A percentile compares a stretch with the other conserved stretches of the same genome.
phyloP scores from a whole-genome alignment of 2,888 invertebrate species.

The Drosophila greeni region DNA sequence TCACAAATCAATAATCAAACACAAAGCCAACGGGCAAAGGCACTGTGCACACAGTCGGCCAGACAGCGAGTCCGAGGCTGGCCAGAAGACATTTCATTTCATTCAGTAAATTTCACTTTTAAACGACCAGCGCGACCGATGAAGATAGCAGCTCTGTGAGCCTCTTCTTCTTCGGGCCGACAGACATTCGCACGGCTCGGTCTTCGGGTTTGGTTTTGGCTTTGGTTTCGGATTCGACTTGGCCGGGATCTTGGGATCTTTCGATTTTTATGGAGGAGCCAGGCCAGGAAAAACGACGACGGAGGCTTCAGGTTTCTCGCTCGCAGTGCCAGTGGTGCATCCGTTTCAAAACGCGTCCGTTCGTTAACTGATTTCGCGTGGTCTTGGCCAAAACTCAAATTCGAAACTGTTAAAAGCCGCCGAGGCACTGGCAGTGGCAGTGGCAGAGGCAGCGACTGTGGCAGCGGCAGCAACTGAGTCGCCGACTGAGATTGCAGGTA shows the following conservation, averaged over 20 bases:
- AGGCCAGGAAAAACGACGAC: slow-evolving; percentile 28
- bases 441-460: slow-evolving; percentile 24
- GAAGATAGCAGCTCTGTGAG: slow-evolving; percentile 43
- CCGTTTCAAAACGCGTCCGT: slow-evolving; percentile 76
- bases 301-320: slow-evolving; percentile 38
- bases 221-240: slow-evolving; percentile 1
- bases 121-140: slow-evolving; percentile 45
- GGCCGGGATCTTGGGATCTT: slow-evolving; percentile 21
- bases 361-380: slow-evolving; percentile 77
- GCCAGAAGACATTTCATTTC: slow-evolving; percentile 53
- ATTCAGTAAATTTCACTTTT: slow-evolving; percentile 74
- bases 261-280: slow-evolving; percentile 49
- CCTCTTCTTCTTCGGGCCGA: slow-evolving; percentile 40
- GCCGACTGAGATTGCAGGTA: slow-evolving; percentile 46
- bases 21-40: slow-evolving; percentile 26
- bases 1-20: slow-evolving; percentile 50
- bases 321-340: slow-evolving; percentile 55
- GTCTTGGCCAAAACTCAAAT: slow-evolving; percentile 70
- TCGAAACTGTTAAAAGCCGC: slow-evolving; percentile 63
- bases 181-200: slow-evolving; percentile 39
- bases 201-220: slow-evolving; percentile 12
- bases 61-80: slow-evolving; percentile 29
- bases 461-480: slow-evolving; percentile 16
- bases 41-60: slow-evolving; percentile 24
- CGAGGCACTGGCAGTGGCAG: slow-evolving; percentile 19